phyloP scores from a whole-genome alignment of 2,888 invertebrate species.

The Nomada ferruginata region DNA sequence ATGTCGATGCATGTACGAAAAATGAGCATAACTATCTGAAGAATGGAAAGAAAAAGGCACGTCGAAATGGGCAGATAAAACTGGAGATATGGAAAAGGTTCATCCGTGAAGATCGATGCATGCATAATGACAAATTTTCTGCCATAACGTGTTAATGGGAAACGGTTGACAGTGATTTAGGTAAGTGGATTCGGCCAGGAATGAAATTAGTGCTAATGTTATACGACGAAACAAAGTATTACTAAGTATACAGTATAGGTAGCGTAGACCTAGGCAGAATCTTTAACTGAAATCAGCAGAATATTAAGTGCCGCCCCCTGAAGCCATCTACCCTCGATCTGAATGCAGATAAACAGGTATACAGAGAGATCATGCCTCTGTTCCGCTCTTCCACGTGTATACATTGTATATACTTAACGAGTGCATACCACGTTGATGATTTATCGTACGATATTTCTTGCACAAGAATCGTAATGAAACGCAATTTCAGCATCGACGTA shows the following conservation, averaged over 20 bases:
- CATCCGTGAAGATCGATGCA: not conserved
- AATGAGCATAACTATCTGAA: not conserved
- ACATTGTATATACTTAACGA: not conserved
- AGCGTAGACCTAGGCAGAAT: conserved; percentile 5
- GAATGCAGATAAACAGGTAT: conserved; percentile 39
- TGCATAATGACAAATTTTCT: conserved; percentile 30
- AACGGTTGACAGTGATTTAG: conserved; percentile 26
- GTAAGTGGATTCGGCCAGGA: conserved; percentile 21
- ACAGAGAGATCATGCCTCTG: conserved; percentile 4
- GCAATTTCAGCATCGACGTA: not conserved
- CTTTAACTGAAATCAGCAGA: conserved; percentile 45
- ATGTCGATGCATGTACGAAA: too few relatives aligned
- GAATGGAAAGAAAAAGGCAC: not conserved
- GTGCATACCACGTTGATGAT: not conserved
- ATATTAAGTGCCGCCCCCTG: conserved; percentile 26
- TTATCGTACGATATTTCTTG: conserved; percentile 8
- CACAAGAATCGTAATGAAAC: not conserved
- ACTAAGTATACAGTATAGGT: conserved; percentile 22
- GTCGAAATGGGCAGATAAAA: not conserved
- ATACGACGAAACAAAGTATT: conserved; percentile 43
- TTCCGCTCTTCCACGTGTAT: not conserved
- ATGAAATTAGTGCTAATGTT: conserved; percentile 31
- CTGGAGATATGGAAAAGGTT: conserved; percentile 4
- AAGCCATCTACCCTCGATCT: conserved; percentile 24
- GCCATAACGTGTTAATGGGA: conserved; percentile 1